Evolutionary conservation across 2,797 vertebrate species (phyloP), one percentile per base, ranked within the genome.

Genomic region (Spheniscus humboldti): DNA sequence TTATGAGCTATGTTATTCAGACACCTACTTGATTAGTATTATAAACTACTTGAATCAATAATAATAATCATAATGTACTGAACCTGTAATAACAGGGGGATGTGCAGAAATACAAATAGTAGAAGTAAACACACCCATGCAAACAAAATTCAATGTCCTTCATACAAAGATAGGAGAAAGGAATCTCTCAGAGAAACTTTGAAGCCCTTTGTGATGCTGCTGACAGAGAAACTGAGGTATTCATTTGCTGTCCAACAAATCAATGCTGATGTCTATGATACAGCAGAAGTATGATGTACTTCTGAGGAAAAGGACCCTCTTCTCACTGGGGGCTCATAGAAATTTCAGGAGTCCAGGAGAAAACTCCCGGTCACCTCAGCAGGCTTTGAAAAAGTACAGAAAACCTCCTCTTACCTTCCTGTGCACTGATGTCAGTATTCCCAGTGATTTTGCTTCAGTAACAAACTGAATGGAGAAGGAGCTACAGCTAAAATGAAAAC

Each of bases 401-500:
- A 82, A 88, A 68, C 9, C 18, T 88, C 10, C 27, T 82, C 20
- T 78, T 59, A 83, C 31, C 66, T 92, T 91, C 47, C 52, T n/a
- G 9, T 80, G 53, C 37, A 56, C 15, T 83, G 64, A 41, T 92
- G 68, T 43, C 52, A 50, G 14, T 90, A 86, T 86, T 95, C 62
- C 55, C 31, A 59, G 12, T 30, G 56, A 90, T 83, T 92, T 92
- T 91, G 66, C 47, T 75, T 68, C 60, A 78, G 52, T 72, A n/a
- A 50, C 53, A 89, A 91, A 64, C n/a, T 62, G 69, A 20, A 91
- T 83, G 48, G 31, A 91, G 88, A 84, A 83, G 43, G 18, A 89
- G 22, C 33, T 91, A 73, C 91, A 60, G 43, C 31, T 91, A 53
- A 93, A 91, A 82, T 53, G 80, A 91, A 93, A 93, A 69, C 52